Conservation (phyloP, 1,140 invertebrate genomes). For the Branchinecta lindahli region DNA sequence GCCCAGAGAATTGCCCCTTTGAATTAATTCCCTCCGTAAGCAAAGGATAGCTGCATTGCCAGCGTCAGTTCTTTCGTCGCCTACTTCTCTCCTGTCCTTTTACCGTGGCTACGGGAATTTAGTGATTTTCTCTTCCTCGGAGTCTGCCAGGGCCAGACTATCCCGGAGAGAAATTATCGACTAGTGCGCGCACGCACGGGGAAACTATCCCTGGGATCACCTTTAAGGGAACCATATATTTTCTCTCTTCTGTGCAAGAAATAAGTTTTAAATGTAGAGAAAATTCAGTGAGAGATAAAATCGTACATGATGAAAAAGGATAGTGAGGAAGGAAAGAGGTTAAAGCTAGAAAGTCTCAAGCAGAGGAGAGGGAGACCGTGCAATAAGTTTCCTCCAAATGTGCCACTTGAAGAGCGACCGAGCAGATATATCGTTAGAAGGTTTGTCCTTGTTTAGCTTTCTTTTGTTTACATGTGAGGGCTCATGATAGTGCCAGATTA, state of each 20-base stretch:
- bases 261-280: conserved; percentile 3
- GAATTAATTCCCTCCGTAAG: no score
- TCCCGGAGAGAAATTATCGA: neutral
- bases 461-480: neutral
- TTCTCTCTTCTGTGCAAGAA: neutral
- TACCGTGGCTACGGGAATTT: neutral
- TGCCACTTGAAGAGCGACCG: neutral
- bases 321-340: conserved; percentile 3
- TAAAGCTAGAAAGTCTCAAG: conserved; percentile 1
- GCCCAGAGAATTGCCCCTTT: no score
- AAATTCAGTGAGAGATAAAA: conserved; percentile 7
- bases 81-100: no score
- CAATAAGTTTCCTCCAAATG: conserved; percentile 3
- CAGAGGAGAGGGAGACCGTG: neutral
- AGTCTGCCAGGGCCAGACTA: neutral
- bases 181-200: neutral
- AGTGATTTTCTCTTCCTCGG: neutral
- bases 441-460: neutral
- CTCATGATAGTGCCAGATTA: no score
- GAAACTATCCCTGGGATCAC: neutral
- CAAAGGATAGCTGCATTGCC: no score
- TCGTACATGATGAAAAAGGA: neutral
- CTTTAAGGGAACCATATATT: neutral
- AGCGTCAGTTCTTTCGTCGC: no score
- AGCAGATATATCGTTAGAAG: conserved; percentile 1